Base-by-base conservation (phyloP, 2,113 vertebrate species). In the Progne subis region DNA sequence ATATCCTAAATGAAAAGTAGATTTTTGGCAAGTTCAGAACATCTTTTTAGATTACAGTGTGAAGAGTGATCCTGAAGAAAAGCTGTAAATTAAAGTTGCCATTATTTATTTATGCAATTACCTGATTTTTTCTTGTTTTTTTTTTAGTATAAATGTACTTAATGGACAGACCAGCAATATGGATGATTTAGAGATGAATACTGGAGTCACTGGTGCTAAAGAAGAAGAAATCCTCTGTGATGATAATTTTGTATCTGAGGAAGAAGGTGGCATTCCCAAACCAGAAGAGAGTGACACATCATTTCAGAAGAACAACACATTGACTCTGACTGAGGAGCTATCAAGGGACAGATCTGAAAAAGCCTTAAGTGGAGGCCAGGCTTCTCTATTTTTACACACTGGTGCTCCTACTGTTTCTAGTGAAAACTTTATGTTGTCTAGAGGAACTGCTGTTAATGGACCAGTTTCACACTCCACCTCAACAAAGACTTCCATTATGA, bases 321-420 rank as follows among this genome's bases (percentile, higher is more conserved):
- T 98, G 96, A 98, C 98, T 98, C 97, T 98, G 93, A 95, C 97
- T 97, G 98, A 99, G 98, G 98, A 98, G 95, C 96, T 98, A 90
- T 98, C 98, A 95, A 98, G 98, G 97, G 99, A 99, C 97, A 98
- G 97, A 98, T 98, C 98, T 97, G 98, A 99, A 99, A 99, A 99
- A 97, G 98, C 99, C 98, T 99, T 99, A 99, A 99, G 99, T 98
- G 99, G 99, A 98, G 98, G 98, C 98, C 99, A 99, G 98, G 95
- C 98, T 97, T 97, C 98, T 98, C 97, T 98, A 88, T 99, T 99
- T 98, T 97, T 99, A 98, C 98, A 98, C 97, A 97, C 98, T 98
- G 97, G 98, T 98, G 98, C 98, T 98, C 98, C 99, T 97, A 96
- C 98, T 98, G 98, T 98, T 98, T 98, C 98, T 98, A 98, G 96